Percentiles rank a stretch among this genome's conserved stretches.
These are phyloP conservation scores for Hyphantria cunea DNA, from an alignment of 1,140 invertebrate genomes.

Conservation along the genomic window DNA sequence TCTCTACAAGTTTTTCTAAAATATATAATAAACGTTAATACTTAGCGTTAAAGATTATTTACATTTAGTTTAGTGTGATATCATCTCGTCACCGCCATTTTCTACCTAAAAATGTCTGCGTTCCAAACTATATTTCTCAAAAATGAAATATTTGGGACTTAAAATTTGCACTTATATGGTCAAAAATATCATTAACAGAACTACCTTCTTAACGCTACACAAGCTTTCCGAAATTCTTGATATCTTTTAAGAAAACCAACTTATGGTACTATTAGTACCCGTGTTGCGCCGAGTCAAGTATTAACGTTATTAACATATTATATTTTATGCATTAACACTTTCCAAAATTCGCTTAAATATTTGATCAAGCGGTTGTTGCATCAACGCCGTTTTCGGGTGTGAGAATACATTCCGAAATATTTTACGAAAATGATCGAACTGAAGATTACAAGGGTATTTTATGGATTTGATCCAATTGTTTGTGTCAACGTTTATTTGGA, in stretches of 20 bases:
- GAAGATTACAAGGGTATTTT: slow-evolving; percentile 3
- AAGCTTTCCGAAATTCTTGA: not conserved
- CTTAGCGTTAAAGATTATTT: too few relatives aligned
- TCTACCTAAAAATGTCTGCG: not conserved
- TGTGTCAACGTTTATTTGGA: not conserved
- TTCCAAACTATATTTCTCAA: slow-evolving; percentile 3
- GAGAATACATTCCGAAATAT: slow-evolving; percentile 15
- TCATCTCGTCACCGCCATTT: not conserved
- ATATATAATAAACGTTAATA: too few relatives aligned
- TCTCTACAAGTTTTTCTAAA: too few relatives aligned
- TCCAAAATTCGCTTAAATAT: slow-evolving; percentile 16
- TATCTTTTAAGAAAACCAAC: too few relatives aligned
- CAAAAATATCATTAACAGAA: slow-evolving; percentile 1
- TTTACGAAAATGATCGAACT: slow-evolving; percentile 16
- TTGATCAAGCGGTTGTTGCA: slow-evolving; percentile 8
- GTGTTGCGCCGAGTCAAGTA: not conserved
- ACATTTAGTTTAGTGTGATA: too few relatives aligned
- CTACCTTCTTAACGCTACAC: not conserved
- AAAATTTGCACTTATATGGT: slow-evolving; percentile 8
- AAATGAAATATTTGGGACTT: slow-evolving; percentile 2
- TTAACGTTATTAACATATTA: too few relatives aligned
- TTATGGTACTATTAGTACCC: too few relatives aligned
- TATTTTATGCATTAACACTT: slow-evolving; percentile 15
- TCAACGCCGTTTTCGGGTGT: slow-evolving; percentile 15
- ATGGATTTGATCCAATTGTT: not conserved